Percentiles rank a stretch among this genome's conserved stretches.
Conservation (phyloP, 2,113 vertebrate genomes). For the Strix aluco region DNA sequence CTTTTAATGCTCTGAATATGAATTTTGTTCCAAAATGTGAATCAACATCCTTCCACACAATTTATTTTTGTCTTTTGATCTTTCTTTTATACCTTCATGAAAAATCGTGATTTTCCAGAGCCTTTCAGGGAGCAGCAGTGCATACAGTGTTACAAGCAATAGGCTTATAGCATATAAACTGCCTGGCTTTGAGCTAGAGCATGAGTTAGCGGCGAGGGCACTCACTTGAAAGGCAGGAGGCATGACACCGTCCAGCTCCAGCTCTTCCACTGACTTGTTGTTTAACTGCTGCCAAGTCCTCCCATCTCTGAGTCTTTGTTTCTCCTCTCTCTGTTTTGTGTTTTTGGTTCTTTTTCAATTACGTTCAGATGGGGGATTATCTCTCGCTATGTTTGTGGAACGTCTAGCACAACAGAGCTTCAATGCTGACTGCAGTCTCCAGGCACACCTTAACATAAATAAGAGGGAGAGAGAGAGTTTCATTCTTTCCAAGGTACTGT, state of each 20-base stretch:
- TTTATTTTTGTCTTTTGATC: neutral
- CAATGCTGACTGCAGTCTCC: neutral
- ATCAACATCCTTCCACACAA: neutral
- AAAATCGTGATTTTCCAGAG: neutral
- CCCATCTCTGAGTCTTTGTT: neutral
- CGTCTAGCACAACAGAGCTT: neutral
- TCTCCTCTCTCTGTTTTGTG: neutral
- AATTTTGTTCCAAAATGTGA: neutral
- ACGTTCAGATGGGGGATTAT: slow-evolving; percentile 45
- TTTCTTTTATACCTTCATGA: slow-evolving; percentile 1
- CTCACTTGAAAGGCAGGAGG: neutral
- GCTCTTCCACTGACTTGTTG: neutral
- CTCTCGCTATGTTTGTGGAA: slow-evolving; percentile 51
- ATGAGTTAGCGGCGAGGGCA: neutral
- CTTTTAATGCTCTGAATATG: neutral
- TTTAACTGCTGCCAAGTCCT: neutral
- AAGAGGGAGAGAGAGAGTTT: neutral
- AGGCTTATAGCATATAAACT: neutral
- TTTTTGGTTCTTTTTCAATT: slow-evolving; percentile 39
- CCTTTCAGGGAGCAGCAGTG: neutral
- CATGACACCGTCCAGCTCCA: neutral
- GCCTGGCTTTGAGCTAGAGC: neutral
- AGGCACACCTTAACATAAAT: slow-evolving; percentile 37
- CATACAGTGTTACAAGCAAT: neutral
- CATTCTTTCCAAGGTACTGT: slow-evolving; percentile 27